Evolutionary conservation across 1,140 invertebrate species (phyloP).

Genomic region (Helicorthomorpha holstii): DNA sequence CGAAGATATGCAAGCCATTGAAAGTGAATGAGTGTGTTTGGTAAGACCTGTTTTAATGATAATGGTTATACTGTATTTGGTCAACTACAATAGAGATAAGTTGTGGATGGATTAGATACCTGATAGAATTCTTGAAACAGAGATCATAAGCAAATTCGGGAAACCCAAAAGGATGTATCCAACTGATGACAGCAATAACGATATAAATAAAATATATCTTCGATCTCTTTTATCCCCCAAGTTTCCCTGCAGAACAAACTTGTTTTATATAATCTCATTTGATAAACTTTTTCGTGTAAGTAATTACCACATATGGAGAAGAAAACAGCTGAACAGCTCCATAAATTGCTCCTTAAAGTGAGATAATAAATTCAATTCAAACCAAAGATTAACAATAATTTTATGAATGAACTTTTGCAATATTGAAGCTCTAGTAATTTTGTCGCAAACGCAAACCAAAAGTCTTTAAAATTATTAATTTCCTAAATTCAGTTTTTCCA

Average conservation of each 20-base stretch:
- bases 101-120: neutral
- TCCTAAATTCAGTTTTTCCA: too few species aligned
- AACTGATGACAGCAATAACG: neutral
- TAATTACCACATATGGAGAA: conserved; percentile 43
- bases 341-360: conserved; percentile 36
- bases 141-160: neutral
- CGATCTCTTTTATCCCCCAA: neutral
- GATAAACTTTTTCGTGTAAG: too few species aligned
- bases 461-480: too few species aligned
- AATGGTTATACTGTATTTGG: too few species aligned
- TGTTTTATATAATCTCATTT: too few species aligned
- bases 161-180: neutral
- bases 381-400: too few species aligned
- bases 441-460: too few species aligned
- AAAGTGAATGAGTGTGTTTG: conserved; percentile 52
- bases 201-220: neutral
- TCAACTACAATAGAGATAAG: too few species aligned
- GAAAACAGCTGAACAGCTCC: conserved; percentile 44
- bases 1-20: conserved; percentile 44
- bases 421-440: too few species aligned
- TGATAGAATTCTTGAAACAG: neutral
- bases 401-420: too few species aligned
- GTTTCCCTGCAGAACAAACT: neutral
- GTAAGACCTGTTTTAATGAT: conserved; percentile 34
- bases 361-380: too few species aligned